Percentiles rank a stretch among this genome's conserved stretches.
Conservation (phyloP, 2,888 invertebrate species). For the Idaea aversata region DNA sequence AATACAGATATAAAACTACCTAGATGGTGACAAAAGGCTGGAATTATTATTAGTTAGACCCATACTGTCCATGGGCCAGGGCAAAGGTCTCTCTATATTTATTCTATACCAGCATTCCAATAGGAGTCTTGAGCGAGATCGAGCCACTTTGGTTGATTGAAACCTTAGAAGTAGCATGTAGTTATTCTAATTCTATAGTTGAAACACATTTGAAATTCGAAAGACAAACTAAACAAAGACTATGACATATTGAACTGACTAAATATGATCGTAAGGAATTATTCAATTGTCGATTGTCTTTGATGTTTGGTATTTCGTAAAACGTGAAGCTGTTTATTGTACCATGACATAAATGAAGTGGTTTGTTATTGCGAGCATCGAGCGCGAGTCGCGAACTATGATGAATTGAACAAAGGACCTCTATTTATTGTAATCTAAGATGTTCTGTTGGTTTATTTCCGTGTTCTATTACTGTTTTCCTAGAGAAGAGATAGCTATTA, state of each 20-base stretch:
- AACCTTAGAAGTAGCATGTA: too few species aligned
- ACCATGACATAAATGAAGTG: constrained; percentile 63
- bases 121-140: too few species aligned
- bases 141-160: too few species aligned
- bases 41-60: too few species aligned
- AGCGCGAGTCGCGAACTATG: constrained; percentile 33
- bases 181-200: background rate
- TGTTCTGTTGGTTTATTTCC: constrained; percentile 48
- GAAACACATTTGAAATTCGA: constrained; percentile 8
- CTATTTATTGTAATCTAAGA: constrained; percentile 54
- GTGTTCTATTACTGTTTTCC: constrained; percentile 31
- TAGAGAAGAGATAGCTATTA: background rate
- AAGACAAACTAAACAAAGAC: constrained; percentile 24
- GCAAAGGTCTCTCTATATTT: too few species aligned
- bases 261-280: constrained; percentile 36
- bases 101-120: too few species aligned
- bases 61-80: too few species aligned
- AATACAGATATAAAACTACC: too few species aligned
- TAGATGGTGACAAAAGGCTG: too few species aligned
- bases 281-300: constrained; percentile 49
- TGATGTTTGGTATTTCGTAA: constrained; percentile 61
- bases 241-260: constrained; percentile 30
- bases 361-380: constrained; percentile 39
- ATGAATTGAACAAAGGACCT: constrained; percentile 60
- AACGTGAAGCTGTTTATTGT: constrained; percentile 63